These are phyloP conservation scores for Liparis tanakae DNA, from an alignment of 2,797 vertebrate genomes.

Conservation along the genomic window DNA sequence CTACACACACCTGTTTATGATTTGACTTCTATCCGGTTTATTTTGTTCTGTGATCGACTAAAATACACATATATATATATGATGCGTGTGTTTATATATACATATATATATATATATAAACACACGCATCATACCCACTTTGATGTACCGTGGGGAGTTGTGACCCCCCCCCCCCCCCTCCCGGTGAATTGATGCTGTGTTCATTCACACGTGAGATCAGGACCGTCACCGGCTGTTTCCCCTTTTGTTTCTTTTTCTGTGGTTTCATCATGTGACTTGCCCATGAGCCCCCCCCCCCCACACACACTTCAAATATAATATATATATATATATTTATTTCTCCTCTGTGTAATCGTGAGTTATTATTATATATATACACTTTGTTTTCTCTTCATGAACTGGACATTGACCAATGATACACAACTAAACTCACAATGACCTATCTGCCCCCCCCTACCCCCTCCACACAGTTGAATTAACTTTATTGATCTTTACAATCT, in stretches of 20 bases:
- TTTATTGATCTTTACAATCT: slow-evolving; percentile 76
- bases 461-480: background rate
- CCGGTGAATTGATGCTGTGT: slow-evolving; percentile 49
- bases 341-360: slow-evolving; percentile 38
- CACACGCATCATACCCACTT: too few relatives aligned
- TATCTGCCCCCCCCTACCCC: slow-evolving; percentile 53
- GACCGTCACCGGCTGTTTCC: slow-evolving; percentile 68
- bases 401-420: slow-evolving; percentile 89
- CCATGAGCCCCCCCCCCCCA: slow-evolving; percentile 7
- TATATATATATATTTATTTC: background rate
- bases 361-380: too few relatives aligned
- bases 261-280: slow-evolving; percentile 43
- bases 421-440: slow-evolving; percentile 60
- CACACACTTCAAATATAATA: slow-evolving; percentile 16
- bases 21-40: slow-evolving; percentile 51
- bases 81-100: too few relatives aligned
- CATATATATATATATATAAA: too few relatives aligned
- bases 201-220: slow-evolving; percentile 68
- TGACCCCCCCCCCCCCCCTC: slow-evolving; percentile 50
- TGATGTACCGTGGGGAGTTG: slow-evolving; percentile 60
- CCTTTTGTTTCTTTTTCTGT: slow-evolving; percentile 1
- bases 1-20: slow-evolving; percentile 53
- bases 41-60: slow-evolving; percentile 45
- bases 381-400: slow-evolving; percentile 35
- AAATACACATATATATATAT: background rate